Conservation (phyloP, 2,888 invertebrate genomes). For the Germaria angustata region DNA sequence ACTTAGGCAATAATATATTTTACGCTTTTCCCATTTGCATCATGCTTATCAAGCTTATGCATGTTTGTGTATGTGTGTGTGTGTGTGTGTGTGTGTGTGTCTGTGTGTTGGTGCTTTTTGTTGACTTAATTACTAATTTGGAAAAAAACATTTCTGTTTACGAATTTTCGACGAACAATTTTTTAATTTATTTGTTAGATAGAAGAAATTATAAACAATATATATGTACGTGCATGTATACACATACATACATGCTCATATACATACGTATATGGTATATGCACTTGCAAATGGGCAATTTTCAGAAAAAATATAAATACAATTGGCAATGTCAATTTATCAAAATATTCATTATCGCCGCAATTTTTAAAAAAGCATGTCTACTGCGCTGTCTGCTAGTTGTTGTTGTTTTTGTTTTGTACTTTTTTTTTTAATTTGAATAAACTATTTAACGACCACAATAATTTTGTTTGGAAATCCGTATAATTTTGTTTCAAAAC, state of each 20-base stretch:
- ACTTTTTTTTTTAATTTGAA: not conserved
- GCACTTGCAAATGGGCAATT: not conserved
- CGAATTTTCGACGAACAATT: constrained; percentile 28
- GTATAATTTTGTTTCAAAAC: not conserved
- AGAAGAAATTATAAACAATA: constrained; percentile 12
- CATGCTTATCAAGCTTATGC: no score
- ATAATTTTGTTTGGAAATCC: constrained; percentile 6
- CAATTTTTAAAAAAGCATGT: not conserved
- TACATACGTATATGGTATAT: no score
- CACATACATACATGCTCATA: not conserved
- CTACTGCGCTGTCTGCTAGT: not conserved
- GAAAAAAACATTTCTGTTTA: constrained; percentile 24
- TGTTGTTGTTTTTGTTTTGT: not conserved
- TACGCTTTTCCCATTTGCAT: constrained; percentile 11
- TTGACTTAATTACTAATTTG: constrained; percentile 43
- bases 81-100: no score
- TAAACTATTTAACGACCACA: not conserved
- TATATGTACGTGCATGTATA: not conserved
- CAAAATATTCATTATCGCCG: constrained; percentile 41
- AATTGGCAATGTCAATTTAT: constrained; percentile 52
- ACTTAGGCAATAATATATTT: not conserved
- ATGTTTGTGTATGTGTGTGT: not conserved
- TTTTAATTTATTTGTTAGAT: constrained; percentile 43
- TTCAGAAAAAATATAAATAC: constrained; percentile 25
- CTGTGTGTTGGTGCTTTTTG: not conserved